phyloP scores from a whole-genome alignment of 2,113 vertebrate species.

The Tenrec ecaudatus region DNA sequence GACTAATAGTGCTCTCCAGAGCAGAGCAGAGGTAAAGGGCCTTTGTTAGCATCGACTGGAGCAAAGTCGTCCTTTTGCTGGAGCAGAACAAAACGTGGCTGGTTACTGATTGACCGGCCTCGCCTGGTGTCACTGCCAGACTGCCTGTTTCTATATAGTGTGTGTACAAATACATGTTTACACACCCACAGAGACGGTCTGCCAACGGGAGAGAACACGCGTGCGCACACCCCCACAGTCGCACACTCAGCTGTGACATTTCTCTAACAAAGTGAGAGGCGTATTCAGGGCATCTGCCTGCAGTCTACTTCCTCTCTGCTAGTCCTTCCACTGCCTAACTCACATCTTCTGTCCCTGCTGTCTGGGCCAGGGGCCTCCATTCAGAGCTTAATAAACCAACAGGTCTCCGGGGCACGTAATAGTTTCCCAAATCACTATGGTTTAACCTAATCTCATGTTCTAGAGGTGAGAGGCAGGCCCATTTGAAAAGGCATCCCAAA shows the following conservation, averaged over 20 bases:
- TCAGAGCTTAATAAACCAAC: constrained; percentile 14
- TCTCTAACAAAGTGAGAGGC: background rate
- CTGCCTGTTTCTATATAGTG: constrained; percentile 1
- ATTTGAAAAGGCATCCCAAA: constrained; percentile 61
- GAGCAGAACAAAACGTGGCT: constrained; percentile 76
- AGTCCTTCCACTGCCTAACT: background rate
- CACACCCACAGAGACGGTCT: background rate
- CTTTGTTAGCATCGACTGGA: constrained; percentile 84
- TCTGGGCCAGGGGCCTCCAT: background rate
- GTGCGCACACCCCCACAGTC: background rate
- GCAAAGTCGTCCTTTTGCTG: constrained; percentile 77
- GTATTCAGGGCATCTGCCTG: background rate
- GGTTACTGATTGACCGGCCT: constrained; percentile 73
- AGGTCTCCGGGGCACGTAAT: background rate
- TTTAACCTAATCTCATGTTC: constrained; percentile 48
- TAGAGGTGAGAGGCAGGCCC: constrained; percentile 59
- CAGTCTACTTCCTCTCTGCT: constrained; percentile 35
- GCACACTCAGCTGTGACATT: background rate
- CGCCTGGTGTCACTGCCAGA: background rate
- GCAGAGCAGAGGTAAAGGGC: constrained; percentile 75
- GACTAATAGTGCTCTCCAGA: constrained; percentile 82
- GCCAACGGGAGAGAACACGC: too few species aligned
- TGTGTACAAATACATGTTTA: background rate
- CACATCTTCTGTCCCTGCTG: constrained; percentile 29
- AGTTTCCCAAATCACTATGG: constrained; percentile 46